phyloP scores from a whole-genome alignment of 2,113 vertebrate genomes.

The Tauraco erythrolophus region DNA sequence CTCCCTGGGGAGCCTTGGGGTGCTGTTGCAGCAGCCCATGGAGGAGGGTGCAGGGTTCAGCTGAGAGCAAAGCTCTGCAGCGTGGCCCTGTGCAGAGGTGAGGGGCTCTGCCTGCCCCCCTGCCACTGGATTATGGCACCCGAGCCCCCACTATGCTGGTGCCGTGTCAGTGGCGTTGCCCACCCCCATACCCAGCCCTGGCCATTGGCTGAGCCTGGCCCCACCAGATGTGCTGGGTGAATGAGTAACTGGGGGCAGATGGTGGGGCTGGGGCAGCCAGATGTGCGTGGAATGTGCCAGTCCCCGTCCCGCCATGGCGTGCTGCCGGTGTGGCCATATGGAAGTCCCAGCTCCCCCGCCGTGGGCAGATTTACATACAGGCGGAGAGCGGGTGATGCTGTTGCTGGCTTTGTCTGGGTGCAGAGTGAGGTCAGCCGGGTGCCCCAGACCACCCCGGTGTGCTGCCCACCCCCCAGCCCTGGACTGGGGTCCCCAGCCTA shows the following conservation, averaged over 20 bases:
- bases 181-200: not conserved
- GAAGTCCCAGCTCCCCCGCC: too few relatives aligned
- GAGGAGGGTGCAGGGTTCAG: not conserved
- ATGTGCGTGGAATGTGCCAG: not conserved
- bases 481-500: not conserved
- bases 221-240: not conserved
- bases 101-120: not conserved
- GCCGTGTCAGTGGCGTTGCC: not conserved
- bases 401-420: not conserved
- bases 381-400: conserved; percentile 74
- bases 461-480: not conserved
- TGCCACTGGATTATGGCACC: not conserved
- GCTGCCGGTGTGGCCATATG: not conserved
- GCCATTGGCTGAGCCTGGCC: not conserved
- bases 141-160: too few relatives aligned
- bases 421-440: not conserved
- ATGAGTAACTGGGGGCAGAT: conserved; percentile 36
- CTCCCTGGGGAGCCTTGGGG: not conserved
- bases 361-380: conserved; percentile 87
- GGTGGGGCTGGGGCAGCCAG: not conserved
- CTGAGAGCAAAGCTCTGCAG: not conserved
- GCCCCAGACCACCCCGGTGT: not conserved
- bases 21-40: not conserved
- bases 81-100: not conserved
- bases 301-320: not conserved